These are phyloP conservation scores for Himalopsyche kuldschensis DNA, from an alignment of 2,888 invertebrate genomes.

Conservation along the genomic window DNA sequence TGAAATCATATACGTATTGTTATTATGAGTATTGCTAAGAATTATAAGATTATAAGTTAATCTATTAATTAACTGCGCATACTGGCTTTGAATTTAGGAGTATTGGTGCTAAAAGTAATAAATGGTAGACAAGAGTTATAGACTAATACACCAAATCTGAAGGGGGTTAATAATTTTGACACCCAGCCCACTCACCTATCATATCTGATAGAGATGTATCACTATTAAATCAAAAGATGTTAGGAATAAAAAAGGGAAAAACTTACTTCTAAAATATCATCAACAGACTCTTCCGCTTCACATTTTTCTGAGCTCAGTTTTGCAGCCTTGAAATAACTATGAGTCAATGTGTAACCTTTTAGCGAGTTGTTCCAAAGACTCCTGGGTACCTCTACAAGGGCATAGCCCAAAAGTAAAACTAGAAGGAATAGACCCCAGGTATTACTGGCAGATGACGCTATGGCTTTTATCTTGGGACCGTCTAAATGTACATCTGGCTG, in stretches of 20 bases:
- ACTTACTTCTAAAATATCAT: constrained; percentile 87
- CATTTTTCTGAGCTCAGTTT: constrained; percentile 93
- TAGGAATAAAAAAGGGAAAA: not conserved
- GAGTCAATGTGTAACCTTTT: constrained; percentile 79
- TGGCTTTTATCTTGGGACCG: constrained; percentile 91
- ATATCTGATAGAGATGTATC: too few relatives aligned
- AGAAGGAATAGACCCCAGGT: constrained; percentile 98
- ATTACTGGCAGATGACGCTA: constrained; percentile 97
- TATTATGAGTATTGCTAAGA: not conserved
- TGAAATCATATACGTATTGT: constrained; percentile 47
- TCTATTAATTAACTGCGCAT: not conserved
- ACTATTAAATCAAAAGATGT: too few relatives aligned
- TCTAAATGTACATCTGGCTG: constrained; percentile 88
- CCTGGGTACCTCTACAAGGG: constrained; percentile 93
- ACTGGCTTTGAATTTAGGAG: not conserved
- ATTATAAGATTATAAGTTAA: not conserved
- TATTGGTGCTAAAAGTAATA: not conserved
- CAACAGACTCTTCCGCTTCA: constrained; percentile 95
- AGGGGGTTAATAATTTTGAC: too few relatives aligned
- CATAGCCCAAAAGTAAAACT: constrained; percentile 89
- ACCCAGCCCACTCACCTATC: too few relatives aligned
- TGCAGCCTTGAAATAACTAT: constrained; percentile 91
- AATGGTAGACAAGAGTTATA: too few relatives aligned
- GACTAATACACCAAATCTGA: not conserved
- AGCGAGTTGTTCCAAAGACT: constrained; percentile 90